Percentiles rank a stretch among this genome's conserved stretches.
Conservation (phyloP, 2,888 invertebrate species). For the Endomychus coccineus region DNA sequence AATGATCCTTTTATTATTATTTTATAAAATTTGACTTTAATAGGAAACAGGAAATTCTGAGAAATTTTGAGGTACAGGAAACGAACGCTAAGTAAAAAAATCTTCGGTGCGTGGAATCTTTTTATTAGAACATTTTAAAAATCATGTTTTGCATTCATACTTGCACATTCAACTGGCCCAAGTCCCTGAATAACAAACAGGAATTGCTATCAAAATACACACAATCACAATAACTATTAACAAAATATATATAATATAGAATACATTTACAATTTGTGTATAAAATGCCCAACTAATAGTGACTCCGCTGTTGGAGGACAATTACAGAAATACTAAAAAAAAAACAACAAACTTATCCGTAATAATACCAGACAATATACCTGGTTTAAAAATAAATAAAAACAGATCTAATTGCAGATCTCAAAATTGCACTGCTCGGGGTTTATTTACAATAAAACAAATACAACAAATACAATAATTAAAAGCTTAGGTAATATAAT, state of each 20-base stretch:
- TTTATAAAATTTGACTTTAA: no score
- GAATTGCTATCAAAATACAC: constrained; percentile 27
- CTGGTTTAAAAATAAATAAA: constrained; percentile 23
- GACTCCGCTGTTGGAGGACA: constrained; percentile 13
- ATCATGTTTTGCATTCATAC: constrained; percentile 15
- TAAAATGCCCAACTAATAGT: constrained; percentile 36
- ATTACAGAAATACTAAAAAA: constrained; percentile 9
- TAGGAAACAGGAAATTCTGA: no score
- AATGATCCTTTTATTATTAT: no score
- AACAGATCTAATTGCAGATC: constrained; percentile 16
- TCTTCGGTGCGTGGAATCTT: no score
- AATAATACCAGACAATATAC: constrained; percentile 13
- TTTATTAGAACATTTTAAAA: constrained; percentile 19
- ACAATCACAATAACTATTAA: constrained; percentile 29
- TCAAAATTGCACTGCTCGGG: constrained; percentile 35
- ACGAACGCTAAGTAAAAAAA: no score
- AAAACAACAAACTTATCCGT: constrained; percentile 11
- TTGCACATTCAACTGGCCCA: constrained; percentile 37
- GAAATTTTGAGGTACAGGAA: no score
- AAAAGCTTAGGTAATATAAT: no score
- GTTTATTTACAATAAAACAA: constrained; percentile 19
- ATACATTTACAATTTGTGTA: constrained; percentile 31
- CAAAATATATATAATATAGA: constrained; percentile 31
- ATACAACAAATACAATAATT: no score
- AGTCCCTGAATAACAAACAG: constrained; percentile 37